phyloP scores from a whole-genome alignment of 2,797 vertebrate genomes.

The Periophthalmus magnuspinnatus region DNA sequence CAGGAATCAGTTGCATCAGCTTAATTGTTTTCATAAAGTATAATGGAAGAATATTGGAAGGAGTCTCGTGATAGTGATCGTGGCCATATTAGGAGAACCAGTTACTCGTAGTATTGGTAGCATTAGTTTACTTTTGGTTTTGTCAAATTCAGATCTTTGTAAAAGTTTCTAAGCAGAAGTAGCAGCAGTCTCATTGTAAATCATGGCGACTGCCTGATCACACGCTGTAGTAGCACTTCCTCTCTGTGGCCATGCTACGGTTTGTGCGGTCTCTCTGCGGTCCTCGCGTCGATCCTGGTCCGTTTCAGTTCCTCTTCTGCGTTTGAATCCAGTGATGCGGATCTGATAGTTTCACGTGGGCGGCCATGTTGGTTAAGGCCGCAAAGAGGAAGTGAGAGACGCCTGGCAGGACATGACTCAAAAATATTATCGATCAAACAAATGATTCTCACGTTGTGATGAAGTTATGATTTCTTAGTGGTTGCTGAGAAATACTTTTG shows the following conservation, averaged over 20 bases:
- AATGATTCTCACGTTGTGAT: background rate
- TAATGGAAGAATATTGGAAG: too few species aligned
- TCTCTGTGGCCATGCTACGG: constrained; percentile 54
- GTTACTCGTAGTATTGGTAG: background rate
- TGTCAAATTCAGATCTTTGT: background rate
- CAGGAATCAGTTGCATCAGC: too few species aligned
- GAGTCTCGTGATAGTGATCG: too few species aligned
- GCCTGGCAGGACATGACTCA: constrained; percentile 69
- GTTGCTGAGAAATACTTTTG: background rate
- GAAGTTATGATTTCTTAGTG: background rate
- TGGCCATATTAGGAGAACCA: too few species aligned
- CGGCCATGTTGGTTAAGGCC: background rate
- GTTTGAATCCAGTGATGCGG: constrained; percentile 21
- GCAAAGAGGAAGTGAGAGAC: constrained; percentile 72
- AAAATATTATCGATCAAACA: constrained; percentile 57
- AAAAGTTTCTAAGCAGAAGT: background rate
- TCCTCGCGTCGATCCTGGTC: constrained; percentile 29
- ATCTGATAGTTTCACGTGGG: background rate
- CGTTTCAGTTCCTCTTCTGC: constrained; percentile 57
- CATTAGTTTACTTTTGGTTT: background rate
- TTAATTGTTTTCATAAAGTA: too few species aligned
- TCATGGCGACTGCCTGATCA: background rate
- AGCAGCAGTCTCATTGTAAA: background rate
- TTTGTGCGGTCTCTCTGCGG: constrained; percentile 51
- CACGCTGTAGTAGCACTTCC: constrained; percentile 22